These are phyloP conservation scores for Eurypyga helias DNA, from an alignment of 2,113 vertebrate genomes.

Conservation along the genomic window DNA sequence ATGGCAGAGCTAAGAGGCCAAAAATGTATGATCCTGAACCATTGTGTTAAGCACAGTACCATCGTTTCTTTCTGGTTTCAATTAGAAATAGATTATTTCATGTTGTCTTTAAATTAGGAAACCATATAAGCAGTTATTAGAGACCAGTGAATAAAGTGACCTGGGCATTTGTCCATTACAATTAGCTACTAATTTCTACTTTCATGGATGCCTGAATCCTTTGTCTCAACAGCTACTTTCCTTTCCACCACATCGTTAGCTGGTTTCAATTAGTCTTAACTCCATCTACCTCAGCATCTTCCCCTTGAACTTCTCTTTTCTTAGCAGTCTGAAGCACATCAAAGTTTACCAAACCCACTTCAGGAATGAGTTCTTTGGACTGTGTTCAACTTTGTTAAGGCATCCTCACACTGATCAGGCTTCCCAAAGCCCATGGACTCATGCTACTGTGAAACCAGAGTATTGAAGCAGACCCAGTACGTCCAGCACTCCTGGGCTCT, in stretches of 20 bases:
- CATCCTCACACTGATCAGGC: neutral
- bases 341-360: neutral
- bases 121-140: neutral
- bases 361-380: neutral
- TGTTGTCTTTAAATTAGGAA: neutral
- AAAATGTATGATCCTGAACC: neutral
- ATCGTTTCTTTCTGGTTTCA: neutral
- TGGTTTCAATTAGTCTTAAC: neutral
- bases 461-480: neutral
- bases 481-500: neutral
- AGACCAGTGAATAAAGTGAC: neutral
- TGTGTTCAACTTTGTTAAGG: neutral
- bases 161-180: neutral
- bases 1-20: neutral
- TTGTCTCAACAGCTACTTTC: neutral
- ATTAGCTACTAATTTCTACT: neutral
- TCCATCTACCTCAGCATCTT: neutral
- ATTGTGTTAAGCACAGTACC: neutral
- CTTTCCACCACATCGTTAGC: neutral
- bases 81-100: constrained; percentile 24
- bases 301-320: neutral
- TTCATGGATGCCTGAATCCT: neutral
- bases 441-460: rapidly evolving
- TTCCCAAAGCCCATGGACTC: neutral
- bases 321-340: neutral